Percentiles rank a stretch among this genome's conserved stretches.
Evolutionary conservation across 2,888 invertebrate genomes (phyloP).

Genomic region (Eupithecia dodoneata): DNA sequence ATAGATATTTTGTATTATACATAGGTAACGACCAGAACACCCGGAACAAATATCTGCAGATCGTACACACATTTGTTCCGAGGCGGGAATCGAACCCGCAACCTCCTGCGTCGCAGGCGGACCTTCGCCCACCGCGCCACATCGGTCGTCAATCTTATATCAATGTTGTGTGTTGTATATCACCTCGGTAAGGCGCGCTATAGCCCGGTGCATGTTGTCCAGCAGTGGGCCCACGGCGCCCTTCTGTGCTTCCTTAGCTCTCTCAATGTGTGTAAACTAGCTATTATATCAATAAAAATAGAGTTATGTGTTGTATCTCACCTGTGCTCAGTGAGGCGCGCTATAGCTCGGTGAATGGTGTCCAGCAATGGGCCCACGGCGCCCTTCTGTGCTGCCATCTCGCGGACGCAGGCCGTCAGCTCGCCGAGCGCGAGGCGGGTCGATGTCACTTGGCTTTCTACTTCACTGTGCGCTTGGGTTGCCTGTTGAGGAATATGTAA

Average conservation of each 20-base stretch:
- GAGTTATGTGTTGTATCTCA: conserved; percentile 47
- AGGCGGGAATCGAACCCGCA: too few relatives aligned
- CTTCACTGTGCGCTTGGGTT: conserved; percentile 89
- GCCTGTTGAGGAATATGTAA: conserved; percentile 80
- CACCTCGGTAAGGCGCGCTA: conserved; percentile 90
- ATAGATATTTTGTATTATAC: too few relatives aligned
- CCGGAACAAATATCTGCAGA: too few relatives aligned
- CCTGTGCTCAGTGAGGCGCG: conserved; percentile 89
- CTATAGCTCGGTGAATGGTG: conserved; percentile 94
- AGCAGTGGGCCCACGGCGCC: conserved; percentile 96
- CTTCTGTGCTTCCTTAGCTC: conserved; percentile 93
- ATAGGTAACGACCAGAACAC: too few relatives aligned
- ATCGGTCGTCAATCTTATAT: too few relatives aligned
- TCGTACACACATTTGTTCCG: too few relatives aligned
- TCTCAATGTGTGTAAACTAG: too few relatives aligned
- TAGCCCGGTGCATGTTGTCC: conserved; percentile 95
- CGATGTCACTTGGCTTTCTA: conserved; percentile 91
- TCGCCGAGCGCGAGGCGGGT: conserved; percentile 93
- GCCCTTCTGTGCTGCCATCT: conserved; percentile 94
- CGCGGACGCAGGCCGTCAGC: conserved; percentile 90
- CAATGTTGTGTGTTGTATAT: background rate
- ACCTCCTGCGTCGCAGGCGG: too few relatives aligned
- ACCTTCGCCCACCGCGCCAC: too few relatives aligned
- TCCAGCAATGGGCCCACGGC: conserved; percentile 95
- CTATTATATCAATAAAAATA: background rate